Evolutionary conservation across 2,113 vertebrate species (phyloP), one percentile per base, ranked within the genome.

Genomic region (Mustela nigripes): DNA sequence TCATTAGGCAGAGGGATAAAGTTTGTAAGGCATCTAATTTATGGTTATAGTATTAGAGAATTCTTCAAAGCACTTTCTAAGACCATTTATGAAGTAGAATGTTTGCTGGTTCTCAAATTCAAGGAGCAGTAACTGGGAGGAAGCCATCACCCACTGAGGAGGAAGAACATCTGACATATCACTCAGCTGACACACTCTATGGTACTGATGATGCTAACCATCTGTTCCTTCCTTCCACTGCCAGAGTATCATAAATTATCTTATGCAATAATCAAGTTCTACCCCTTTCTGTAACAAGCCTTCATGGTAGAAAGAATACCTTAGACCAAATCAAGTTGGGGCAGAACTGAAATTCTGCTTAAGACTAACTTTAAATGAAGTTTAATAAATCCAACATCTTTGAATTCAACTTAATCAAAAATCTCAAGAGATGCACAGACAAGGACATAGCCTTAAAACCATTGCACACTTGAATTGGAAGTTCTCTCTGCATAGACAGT

Each of bases 221-320:
- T 92, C 93, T 97, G 96, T 16, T 94, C 87, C 48, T 76, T 69
- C 74, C 53, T 92, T 65, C 56, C 39, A 42, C n/a, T 67, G 83
- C 79, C 79, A 92, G 79, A 18, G 65, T 7, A 79, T 73, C 73
- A 90, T 80, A 82, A 89, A 94, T 92, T 42, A 74, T 83, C 45
- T 73, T 58, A 48, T 42, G 22, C 86, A 89, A 36, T 58, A 65
- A 56, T 28, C 82, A 84, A 71, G 14, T 53, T 56, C 39, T 56
- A 63, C 14, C 14, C 45, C 15, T 81, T 78, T 86, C 79, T 67
- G 45, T 10, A 87, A 58, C 24, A 92, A 87, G 39, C 4, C 31
- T 90, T 62, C 42, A 24, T 6, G 45, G 53, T 69, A 74, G 58
- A 87, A 63, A 33, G 31, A 89, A 63, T 7, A 56, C 50, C 48